Evolutionary conservation across 2,888 invertebrate species (phyloP).

Genomic region (Drosophila vallismaia): DNA sequence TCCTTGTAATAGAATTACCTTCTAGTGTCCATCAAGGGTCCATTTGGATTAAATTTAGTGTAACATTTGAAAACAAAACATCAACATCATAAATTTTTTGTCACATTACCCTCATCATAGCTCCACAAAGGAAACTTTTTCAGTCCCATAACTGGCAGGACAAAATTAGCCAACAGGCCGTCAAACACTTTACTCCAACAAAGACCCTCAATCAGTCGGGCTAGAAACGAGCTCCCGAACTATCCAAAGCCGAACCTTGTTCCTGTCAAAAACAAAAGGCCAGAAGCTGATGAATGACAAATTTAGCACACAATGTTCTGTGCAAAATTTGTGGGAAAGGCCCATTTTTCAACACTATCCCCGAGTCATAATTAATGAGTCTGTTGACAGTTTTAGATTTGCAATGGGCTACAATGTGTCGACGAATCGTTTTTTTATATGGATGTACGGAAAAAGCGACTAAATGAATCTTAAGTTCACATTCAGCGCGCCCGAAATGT

Average conservation of each 20-base stretch:
- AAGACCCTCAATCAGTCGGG: conserved; percentile 17
- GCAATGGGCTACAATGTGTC: conserved; percentile 46
- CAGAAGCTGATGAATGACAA: conserved; percentile 71
- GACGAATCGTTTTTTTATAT: conserved; percentile 36
- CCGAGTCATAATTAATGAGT: conserved; percentile 66
- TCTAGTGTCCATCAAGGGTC: not conserved
- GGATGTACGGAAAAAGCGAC: conserved; percentile 12
- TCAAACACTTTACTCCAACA: conserved; percentile 37
- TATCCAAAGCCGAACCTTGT: conserved; percentile 21
- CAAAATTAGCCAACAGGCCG: conserved; percentile 31
- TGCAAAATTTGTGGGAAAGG: conserved; percentile 20
- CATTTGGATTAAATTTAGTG: not conserved
- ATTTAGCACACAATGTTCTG: conserved; percentile 58
- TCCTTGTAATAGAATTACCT: not conserved
- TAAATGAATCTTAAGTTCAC: conserved; percentile 45
- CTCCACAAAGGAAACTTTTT: conserved; percentile 26
- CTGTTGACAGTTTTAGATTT: conserved; percentile 70
- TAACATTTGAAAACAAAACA: not conserved
- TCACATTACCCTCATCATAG: conserved; percentile 30
- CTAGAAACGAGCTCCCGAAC: conserved; percentile 11
- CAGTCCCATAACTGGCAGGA: not conserved
- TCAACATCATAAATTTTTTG: conserved; percentile 13
- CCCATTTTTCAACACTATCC: conserved; percentile 58
- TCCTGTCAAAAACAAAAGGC: conserved; percentile 62
- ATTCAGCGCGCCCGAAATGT: conserved; percentile 32